These are phyloP conservation scores for Myiagra hebetior DNA, from an alignment of 2,113 vertebrate genomes.

Conservation along the genomic window DNA sequence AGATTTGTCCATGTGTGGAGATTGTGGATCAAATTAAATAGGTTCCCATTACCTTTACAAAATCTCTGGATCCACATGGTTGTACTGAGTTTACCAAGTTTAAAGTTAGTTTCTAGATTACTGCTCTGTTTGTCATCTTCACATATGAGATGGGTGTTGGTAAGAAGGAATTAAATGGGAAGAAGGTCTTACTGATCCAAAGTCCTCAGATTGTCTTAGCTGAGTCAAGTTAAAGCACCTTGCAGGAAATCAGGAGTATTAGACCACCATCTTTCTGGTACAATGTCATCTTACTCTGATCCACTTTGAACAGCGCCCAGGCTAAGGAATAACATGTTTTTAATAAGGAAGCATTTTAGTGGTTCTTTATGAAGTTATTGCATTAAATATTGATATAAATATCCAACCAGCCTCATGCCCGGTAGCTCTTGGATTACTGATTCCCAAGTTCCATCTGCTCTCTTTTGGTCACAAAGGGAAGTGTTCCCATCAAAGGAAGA, in stretches of 20 bases:
- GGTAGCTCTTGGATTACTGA: background rate
- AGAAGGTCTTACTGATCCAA: background rate
- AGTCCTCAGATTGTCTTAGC: background rate
- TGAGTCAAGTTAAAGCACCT: background rate
- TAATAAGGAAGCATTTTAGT: background rate
- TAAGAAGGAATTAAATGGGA: background rate
- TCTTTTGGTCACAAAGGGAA: background rate
- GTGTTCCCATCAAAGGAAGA: background rate
- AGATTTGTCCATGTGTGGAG: background rate
- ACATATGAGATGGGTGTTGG: background rate
- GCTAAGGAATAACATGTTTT: background rate
- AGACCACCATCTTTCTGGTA: background rate
- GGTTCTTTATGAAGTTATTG: background rate
- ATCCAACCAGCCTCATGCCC: background rate
- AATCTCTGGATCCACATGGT: background rate
- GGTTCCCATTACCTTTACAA: background rate
- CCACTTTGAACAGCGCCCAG: background rate
- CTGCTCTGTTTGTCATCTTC: background rate
- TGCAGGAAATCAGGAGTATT: background rate
- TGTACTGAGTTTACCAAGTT: background rate
- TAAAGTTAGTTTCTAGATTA: background rate
- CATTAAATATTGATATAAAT: background rate
- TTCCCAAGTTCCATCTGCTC: background rate
- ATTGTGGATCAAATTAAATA: background rate
- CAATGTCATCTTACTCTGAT: background rate